Percentiles rank a stretch among this genome's conserved stretches.
These are phyloP conservation scores for Hypomecis atomaria DNA, from an alignment of 2,888 invertebrate species.

Conservation along the genomic window DNA sequence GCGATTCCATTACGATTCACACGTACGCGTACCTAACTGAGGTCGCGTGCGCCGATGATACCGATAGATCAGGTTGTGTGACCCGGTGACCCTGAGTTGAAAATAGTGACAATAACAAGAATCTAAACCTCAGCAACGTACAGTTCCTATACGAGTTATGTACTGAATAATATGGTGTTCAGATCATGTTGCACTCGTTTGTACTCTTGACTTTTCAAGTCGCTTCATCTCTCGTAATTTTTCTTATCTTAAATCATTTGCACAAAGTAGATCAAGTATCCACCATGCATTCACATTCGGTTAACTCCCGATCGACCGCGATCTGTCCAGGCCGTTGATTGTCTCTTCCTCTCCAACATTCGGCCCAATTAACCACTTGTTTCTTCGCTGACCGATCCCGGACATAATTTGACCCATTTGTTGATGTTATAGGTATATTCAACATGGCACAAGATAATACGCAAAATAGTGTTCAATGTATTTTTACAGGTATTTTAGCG, in stretches of 20 bases:
- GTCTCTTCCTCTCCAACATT: conserved; percentile 45
- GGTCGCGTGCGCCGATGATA: neutral
- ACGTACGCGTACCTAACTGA: conserved; percentile 57
- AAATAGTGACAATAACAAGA: neutral
- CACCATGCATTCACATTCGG: conserved; percentile 20
- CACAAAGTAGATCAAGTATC: neutral
- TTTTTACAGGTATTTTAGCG: too few relatives aligned
- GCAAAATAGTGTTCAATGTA: too few relatives aligned
- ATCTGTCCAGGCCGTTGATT: conserved; percentile 40
- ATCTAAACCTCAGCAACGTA: too few relatives aligned
- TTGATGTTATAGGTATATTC: neutral
- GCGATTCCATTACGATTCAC: conserved; percentile 37
- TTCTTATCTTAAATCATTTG: too few relatives aligned
- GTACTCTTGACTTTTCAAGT: too few relatives aligned
- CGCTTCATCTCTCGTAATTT: too few relatives aligned
- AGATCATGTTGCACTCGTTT: too few relatives aligned
- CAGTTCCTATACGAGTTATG: too few relatives aligned
- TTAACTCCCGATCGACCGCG: conserved; percentile 43
- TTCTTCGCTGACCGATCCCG: conserved; percentile 24
- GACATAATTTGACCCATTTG: conserved; percentile 10
- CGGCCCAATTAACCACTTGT: conserved; percentile 39
- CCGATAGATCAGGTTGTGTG: neutral
- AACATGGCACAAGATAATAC: neutral
- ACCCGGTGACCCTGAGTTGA: neutral
- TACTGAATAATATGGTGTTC: too few relatives aligned